Evolutionary conservation across 2,888 invertebrate genomes (phyloP).

Genomic region (Ichneumoninae sp.): DNA sequence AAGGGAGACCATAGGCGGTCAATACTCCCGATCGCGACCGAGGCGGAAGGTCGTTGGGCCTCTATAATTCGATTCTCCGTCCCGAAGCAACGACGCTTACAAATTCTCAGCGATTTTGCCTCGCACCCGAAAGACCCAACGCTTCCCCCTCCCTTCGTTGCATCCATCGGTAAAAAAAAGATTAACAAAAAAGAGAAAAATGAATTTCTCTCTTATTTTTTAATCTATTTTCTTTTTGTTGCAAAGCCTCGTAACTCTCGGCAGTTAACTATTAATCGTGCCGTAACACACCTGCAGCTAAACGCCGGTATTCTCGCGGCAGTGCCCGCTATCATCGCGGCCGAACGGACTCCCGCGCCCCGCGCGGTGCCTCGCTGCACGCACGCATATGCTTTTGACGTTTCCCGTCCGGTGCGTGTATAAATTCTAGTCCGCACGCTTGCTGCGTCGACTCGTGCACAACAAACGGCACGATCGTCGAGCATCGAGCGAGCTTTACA

Average conservation of each 20-base stretch:
- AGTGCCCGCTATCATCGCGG: background rate
- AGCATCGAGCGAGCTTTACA: background rate
- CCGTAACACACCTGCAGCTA: background rate
- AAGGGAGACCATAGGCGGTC: constrained; percentile 32
- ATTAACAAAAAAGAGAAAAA: no score
- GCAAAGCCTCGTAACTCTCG: background rate
- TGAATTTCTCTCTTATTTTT: background rate
- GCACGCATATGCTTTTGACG: constrained; percentile 79
- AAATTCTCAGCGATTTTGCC: constrained; percentile 4
- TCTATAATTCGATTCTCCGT: background rate
- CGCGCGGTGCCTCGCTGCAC: constrained; percentile 50
- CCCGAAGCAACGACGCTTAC: background rate
- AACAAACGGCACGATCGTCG: background rate
- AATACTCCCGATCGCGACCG: constrained; percentile 34
- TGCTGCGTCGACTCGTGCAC: background rate
- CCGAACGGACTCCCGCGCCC: constrained; percentile 56
- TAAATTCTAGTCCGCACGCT: constrained; percentile 56
- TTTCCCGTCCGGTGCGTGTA: constrained; percentile 76
- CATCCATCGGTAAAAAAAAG: no score
- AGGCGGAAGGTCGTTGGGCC: background rate
- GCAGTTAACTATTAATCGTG: background rate
- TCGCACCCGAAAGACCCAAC: constrained; percentile 11
- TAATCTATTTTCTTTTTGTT: background rate
- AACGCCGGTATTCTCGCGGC: background rate
- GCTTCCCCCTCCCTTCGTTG: background rate